Base-by-base conservation (phyloP, 2,113 vertebrate species). In the Mugil cephalus region DNA sequence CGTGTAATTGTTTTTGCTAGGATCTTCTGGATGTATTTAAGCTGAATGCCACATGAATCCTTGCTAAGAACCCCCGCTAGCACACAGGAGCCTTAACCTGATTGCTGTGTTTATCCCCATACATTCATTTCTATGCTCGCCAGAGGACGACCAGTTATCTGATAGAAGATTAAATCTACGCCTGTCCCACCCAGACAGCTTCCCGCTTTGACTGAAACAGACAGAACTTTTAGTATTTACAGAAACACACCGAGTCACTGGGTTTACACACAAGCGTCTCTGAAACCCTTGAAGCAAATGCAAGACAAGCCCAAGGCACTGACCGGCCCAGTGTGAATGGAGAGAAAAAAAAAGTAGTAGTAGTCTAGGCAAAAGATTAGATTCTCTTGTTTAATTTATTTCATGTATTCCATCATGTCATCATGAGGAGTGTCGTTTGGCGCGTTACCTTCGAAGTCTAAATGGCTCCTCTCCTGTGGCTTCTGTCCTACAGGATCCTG, bases 401-500 rank as follows among this genome's bases (percentile, higher is more conserved):
- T 15, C 3, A 15, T 3, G 21, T 43, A 8, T 51, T 46, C 5
- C 15, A 1, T 70, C 6, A 34, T 46, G 50, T 65, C 15, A 55
- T 17, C 4, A 12, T 17, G 13, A 48, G 35, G 35, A 68, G 38
- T 15, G 13, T 42, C 19, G 0, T 30, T 58, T 58, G 13, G 38
- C 8, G 35, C 2, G 0, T 42, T 34, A 10, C 12, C 13, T 18
- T 15, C 51, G 42, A 35, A 1, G 21, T 62, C 30, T 47, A 19
- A 79, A 42, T 17, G 7, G 7, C 2, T 64, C 4, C 8, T 64
- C 0, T 46, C 9, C 10, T 63, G 8, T 78, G 34, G 34, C 9
- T 68, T 63, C 51, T 55, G 4, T 69, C 38, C 72, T 38, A 7
- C 69, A 93, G 92, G 87, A 91, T n/a, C 79, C 51, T 1, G 87